Evolutionary conservation across 1,140 invertebrate genomes (phyloP), one percentile per base, ranked within the genome.

Genomic region (Drosophila littoralis): DNA sequence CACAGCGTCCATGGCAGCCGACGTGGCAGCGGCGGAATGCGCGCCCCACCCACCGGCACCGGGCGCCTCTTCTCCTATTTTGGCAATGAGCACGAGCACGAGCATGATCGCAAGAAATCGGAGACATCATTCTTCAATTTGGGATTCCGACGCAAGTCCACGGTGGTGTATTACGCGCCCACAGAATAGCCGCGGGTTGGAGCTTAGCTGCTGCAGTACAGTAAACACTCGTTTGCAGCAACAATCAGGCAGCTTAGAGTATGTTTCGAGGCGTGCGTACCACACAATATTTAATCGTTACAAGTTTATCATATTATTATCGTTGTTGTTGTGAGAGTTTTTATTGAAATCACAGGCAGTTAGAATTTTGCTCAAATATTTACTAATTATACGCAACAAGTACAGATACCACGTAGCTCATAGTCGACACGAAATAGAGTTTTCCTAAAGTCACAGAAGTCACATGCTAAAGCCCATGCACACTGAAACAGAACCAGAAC

Each of bases 111-210:
- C 28, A 92, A 92, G 48, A 91, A 91, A 40, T 92, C 91, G 33
- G 91, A 92, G 65, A 92, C 91, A 13, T 91, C 89, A 4, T 92
- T 92, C 61, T 92, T 92, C 54, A 92, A 91, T 66, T 68, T 92
- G 58, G 91, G 91, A 48, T 92, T 92, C 60, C 75, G 91, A 10
- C 86, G 91, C 51, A 92, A 92, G 59, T 92, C 91, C 40, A 91
- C 91, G 3, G 85, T 92, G 46, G 88, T 91, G 6, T 92, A 92
- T 22, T 92, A 92, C 71, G 91, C 91, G 45, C 90, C 83, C 55
- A 78, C 79, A 43, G 75, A 86, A 63, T 75, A 83, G 48, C 50
- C 46, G 3, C 17, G 2, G 8, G 10, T 36, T 32, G n/a, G 10
- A 28, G 46, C 13, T 42, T 51, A 17, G 54, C 28, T 65, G 48